Evolutionary conservation across 1,140 invertebrate genomes (phyloP).

Genomic region (Megalopta genalis): DNA sequence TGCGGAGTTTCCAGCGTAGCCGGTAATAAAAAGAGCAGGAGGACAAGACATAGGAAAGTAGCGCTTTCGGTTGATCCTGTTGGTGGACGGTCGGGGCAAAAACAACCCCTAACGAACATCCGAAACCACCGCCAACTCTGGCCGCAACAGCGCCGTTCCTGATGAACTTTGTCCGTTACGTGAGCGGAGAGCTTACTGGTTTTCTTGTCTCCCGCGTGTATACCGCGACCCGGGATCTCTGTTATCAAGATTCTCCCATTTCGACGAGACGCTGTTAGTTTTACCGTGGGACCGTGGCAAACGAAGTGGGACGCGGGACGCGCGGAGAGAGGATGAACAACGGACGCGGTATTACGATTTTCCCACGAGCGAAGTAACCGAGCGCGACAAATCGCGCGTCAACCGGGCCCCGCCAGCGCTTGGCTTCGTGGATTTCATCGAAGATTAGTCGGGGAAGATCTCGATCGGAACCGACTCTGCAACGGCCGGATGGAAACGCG

Average conservation of each 20-base stretch:
- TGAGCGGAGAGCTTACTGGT: slow-evolving; percentile 61
- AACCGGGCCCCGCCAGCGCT: neutral
- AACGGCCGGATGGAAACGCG: neutral
- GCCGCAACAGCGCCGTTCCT: slow-evolving; percentile 51
- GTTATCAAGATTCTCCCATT: slow-evolving; percentile 50
- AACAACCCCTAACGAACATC: slow-evolving; percentile 59
- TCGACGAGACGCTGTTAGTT: slow-evolving; percentile 11
- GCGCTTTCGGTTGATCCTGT: slow-evolving; percentile 58
- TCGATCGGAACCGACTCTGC: neutral
- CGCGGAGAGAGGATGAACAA: neutral
- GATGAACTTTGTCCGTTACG: slow-evolving; percentile 70
- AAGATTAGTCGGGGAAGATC: neutral
- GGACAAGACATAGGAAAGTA: slow-evolving; percentile 16
- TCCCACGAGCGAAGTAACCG: neutral
- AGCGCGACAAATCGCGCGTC: neutral
- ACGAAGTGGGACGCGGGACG: neutral
- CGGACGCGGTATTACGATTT: slow-evolving; percentile 23
- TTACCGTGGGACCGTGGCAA: slow-evolving; percentile 4
- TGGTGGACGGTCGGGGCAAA: slow-evolving; percentile 54
- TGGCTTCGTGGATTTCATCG: neutral
- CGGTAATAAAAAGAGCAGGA: slow-evolving; percentile 42
- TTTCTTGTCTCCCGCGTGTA: slow-evolving; percentile 52
- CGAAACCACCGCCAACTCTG: slow-evolving; percentile 53
- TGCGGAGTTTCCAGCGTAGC: slow-evolving; percentile 42
- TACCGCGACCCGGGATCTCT: neutral